Base-by-base conservation (phyloP, 2,797 vertebrate species). In the Hapalemur alaotrensis region DNA sequence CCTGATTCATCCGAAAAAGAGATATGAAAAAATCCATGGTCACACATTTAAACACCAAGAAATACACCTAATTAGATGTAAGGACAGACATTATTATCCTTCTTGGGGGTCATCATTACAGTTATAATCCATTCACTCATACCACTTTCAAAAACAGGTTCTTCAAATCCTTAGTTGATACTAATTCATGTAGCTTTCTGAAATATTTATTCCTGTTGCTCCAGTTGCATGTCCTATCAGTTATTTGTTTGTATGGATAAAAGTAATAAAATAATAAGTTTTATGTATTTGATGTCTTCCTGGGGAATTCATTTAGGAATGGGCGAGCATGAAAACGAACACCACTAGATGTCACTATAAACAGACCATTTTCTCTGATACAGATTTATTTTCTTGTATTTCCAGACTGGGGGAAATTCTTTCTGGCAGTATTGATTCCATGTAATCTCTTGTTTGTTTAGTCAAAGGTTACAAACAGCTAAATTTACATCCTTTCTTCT, bases 261-360 rank as follows among this genome's bases (percentile, higher is more conserved):
- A 75, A 84, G 67, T 59, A 89, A 52, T 54, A 84, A 73, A 81
- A 91, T 67, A 50, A 17, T 35, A 59, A 2, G 4, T 41, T 83
- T 57, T 59, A 25, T 83, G 18, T 61, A 46, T 86, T 82, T 84
- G 35, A 23, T 17, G 3, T 17, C 52, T 88, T 95, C 11, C 30
- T 75, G 43, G 61, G 63, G 72, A 96, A 85, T 89, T 84, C 65
- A 23, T 43, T 81, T 43, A 80, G 35, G 28, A 85, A 61, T 28
- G 32, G 78, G 50, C 4, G 8, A 96, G 81, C 32, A 14, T 89
- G 67, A 81, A 92, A 78, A 73, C 0, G 15, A 76, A 5, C 15
- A 86, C 98, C 98, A 98, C 98, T 98, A 99, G 98, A 98, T 99
- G 98, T 98, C 98, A 98, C 97, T 98, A 89, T 43, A 97, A 98